Percentiles rank a stretch among this genome's conserved stretches.
These are phyloP conservation scores for Xestia xanthographa DNA, from an alignment of 2,888 invertebrate genomes.

Conservation along the genomic window DNA sequence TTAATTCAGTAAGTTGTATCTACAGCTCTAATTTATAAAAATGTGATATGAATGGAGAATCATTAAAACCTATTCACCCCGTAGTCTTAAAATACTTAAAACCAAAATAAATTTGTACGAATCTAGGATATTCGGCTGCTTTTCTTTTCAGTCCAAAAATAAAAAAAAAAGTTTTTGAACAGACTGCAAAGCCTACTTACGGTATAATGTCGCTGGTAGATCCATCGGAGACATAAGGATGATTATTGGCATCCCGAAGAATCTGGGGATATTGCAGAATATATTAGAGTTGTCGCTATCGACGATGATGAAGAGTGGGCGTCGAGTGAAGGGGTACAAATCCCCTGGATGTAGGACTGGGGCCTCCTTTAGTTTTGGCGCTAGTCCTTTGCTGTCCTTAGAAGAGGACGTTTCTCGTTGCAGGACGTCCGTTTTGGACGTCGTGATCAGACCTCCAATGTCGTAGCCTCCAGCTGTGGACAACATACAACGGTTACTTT, in stretches of 20 bases:
- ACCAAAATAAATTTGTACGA: not conserved
- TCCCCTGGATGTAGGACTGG: slow-evolving; percentile 1
- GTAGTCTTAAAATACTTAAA: not conserved
- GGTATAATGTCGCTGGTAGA: not conserved
- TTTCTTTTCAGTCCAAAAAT: not conserved
- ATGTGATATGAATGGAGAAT: not conserved
- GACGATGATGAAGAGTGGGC: slow-evolving; percentile 1
- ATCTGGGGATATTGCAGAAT: not conserved
- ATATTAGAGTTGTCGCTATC: not conserved
- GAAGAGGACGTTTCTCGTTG: slow-evolving; percentile 78
- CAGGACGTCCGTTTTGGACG: slow-evolving; percentile 95
- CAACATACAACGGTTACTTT: not conserved
- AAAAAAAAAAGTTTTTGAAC: not conserved
- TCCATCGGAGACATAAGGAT: slow-evolving; percentile 4
- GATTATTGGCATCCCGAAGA: not conserved
- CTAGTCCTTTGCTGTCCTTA: slow-evolving; percentile 67
- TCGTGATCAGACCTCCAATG: slow-evolving; percentile 97
- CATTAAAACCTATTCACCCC: not conserved
- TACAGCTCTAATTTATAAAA: not conserved
- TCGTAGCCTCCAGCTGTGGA: slow-evolving; percentile 95
- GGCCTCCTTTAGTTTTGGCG: slow-evolving; percentile 1
- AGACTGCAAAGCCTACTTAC: slow-evolving; percentile 8
- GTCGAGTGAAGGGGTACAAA: slow-evolving; percentile 2
- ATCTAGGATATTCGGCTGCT: not conserved
- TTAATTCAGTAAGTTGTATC: not conserved